Percentiles rank a stretch among this genome's conserved stretches.
phyloP scores from a whole-genome alignment of 2,797 vertebrate genomes.

The Lutjanus campechanus region DNA sequence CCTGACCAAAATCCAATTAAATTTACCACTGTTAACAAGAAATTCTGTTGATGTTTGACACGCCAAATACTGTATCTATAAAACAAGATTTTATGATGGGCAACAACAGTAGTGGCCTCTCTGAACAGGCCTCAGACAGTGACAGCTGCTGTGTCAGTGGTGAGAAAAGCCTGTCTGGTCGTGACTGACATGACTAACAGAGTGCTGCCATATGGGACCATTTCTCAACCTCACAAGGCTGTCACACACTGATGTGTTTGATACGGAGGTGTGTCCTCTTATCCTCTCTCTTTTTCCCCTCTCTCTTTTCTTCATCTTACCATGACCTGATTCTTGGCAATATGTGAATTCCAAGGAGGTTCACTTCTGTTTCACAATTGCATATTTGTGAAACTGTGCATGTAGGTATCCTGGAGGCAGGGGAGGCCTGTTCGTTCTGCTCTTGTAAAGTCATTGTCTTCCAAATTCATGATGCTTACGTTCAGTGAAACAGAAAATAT shows the following conservation, averaged over 20 bases:
- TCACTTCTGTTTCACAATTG: conserved; percentile 13
- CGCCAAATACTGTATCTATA: conserved; percentile 21
- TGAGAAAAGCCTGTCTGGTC: conserved; percentile 21
- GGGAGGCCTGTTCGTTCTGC: neutral
- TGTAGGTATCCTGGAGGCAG: neutral
- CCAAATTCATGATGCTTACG: neutral
- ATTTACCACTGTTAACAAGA: conserved; percentile 2
- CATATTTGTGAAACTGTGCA: conserved; percentile 1
- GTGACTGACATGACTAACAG: conserved; percentile 26
- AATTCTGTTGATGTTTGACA: conserved; percentile 46
- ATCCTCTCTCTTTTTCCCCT: neutral
- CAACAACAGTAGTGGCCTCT: conserved; percentile 9
- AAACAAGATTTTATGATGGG: conserved; percentile 36
- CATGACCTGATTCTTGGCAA: neutral
- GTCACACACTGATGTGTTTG: conserved; percentile 37
- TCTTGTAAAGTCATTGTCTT: neutral
- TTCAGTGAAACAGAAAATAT: neutral
- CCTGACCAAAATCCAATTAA: conserved; percentile 21
- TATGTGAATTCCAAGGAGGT: conserved; percentile 12
- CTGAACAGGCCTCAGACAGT: conserved; percentile 17
- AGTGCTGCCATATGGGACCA: conserved; percentile 27
- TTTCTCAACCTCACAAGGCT: conserved; percentile 39
- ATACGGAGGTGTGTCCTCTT: conserved; percentile 33
- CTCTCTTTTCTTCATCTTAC: neutral
- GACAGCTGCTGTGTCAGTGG: conserved; percentile 48